Percentiles rank a stretch among this genome's conserved stretches.
Conservation (phyloP, 2,888 invertebrate genomes). For the Globia sparganii region DNA sequence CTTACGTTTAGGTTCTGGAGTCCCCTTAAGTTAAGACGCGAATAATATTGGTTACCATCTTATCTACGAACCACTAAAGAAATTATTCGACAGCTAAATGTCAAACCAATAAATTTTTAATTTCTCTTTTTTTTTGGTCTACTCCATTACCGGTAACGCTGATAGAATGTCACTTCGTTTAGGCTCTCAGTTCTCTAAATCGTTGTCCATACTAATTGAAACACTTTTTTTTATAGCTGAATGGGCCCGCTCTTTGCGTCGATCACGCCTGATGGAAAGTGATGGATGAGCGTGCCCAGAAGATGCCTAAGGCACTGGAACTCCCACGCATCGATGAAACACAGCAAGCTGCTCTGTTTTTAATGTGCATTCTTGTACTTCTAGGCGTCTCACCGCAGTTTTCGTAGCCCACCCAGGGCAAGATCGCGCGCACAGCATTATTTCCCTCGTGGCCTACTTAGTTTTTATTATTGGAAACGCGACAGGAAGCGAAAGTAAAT, state of each 20-base stretch:
- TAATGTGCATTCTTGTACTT: not conserved
- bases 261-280: too few relatives aligned
- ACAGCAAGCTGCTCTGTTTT: too few relatives aligned
- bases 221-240: too few relatives aligned
- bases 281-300: too few relatives aligned
- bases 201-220: not conserved
- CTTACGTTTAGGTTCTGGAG: too few relatives aligned
- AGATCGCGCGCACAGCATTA: slow-evolving; percentile 70
- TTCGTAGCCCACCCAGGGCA: slow-evolving; percentile 42
- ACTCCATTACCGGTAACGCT: too few relatives aligned
- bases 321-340: too few relatives aligned
- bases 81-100: not conserved
- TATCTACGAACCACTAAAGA: not conserved
- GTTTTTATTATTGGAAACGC: slow-evolving; percentile 71
- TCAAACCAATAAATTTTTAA: too few relatives aligned
- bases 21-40: too few relatives aligned
- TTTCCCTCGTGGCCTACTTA: slow-evolving; percentile 67
- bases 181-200: not conserved
- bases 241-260: too few relatives aligned
- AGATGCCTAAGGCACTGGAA: too few relatives aligned
- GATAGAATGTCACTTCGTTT: not conserved
- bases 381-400: not conserved
- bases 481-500: slow-evolving; percentile 66
- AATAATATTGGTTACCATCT: not conserved
- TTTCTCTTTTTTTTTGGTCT: too few relatives aligned